These are phyloP conservation scores for Glaucidium brasilianum DNA, from an alignment of 2,113 vertebrate species.

Conservation along the genomic window DNA sequence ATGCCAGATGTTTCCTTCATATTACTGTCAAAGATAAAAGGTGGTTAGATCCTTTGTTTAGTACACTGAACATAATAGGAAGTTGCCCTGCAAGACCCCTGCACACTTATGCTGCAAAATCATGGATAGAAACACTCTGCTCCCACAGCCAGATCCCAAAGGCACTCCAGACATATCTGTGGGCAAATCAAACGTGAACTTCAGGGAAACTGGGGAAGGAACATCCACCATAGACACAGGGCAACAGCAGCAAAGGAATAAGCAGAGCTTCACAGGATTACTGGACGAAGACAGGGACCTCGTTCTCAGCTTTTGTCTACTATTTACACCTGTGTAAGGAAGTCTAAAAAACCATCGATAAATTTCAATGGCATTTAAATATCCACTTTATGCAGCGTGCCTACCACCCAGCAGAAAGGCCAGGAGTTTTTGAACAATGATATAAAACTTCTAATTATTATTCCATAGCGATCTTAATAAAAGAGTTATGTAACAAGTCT, in stretches of 20 bases:
- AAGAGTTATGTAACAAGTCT: background rate
- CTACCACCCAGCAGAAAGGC: background rate
- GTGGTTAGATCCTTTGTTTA: background rate
- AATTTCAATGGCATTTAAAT: background rate
- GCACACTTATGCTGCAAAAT: background rate
- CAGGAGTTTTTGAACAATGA: background rate
- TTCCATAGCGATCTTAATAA: background rate
- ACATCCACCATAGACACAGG: rapidly evolving
- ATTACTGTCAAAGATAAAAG: background rate
- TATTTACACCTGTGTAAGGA: background rate
- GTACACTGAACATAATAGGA: background rate
- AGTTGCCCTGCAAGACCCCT: background rate
- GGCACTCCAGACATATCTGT: rapidly evolving
- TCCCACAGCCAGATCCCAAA: background rate
- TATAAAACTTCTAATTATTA: background rate
- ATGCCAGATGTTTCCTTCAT: background rate
- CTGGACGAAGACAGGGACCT: rapidly evolving
- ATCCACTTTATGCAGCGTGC: background rate
- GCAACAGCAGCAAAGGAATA: background rate
- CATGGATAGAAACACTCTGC: background rate
- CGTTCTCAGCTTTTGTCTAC: background rate
- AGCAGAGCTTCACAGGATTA: background rate
- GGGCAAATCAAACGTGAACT: background rate
- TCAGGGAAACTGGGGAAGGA: background rate
- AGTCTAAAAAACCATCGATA: background rate